A percentile compares a stretch with the other conserved stretches of the same genome.
Conservation (phyloP, 2,888 invertebrate genomes). For the Scrobipalpa costella region DNA sequence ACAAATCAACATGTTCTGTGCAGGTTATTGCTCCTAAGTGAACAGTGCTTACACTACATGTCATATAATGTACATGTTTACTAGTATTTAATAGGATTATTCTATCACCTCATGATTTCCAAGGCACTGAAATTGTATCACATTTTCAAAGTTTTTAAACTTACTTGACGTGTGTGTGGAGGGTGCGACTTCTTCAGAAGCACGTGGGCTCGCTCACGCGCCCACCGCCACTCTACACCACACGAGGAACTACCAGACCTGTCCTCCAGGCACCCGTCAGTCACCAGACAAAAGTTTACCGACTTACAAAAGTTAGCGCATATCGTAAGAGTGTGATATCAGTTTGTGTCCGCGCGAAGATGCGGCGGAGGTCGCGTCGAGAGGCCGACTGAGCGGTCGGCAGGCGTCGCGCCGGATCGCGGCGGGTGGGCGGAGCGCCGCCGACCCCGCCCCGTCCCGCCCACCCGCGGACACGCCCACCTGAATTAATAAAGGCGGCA, state of each 20-base stretch:
- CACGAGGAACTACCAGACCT: slow-evolving; percentile 40
- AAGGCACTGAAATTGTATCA: no score
- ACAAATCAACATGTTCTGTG: no score
- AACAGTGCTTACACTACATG: no score
- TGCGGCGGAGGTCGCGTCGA: slow-evolving; percentile 69
- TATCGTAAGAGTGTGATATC: slow-evolving; percentile 56
- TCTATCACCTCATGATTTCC: no score
- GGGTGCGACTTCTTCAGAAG: slow-evolving; percentile 51
- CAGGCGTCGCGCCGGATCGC: slow-evolving; percentile 48
- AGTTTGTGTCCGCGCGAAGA: slow-evolving; percentile 52
- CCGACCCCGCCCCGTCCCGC: slow-evolving; percentile 60
- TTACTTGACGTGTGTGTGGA: slow-evolving; percentile 71
- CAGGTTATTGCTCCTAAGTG: no score
- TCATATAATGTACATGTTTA: no score
- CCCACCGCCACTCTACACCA: slow-evolving; percentile 42
- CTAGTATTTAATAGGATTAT: no score
- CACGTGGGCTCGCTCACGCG: slow-evolving; percentile 46
- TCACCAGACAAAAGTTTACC: slow-evolving; percentile 33
- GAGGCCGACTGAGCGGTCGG: slow-evolving; percentile 63
- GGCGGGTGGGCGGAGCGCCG: slow-evolving; percentile 58
- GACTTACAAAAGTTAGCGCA: slow-evolving; percentile 33
- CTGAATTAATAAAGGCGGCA: slow-evolving; percentile 80
- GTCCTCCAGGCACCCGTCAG: slow-evolving; percentile 33
- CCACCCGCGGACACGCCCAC: slow-evolving; percentile 67
- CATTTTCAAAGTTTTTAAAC: slow-evolving; percentile 38